A percentile compares a stretch with the other conserved stretches of the same genome.
phyloP scores from a whole-genome alignment of 2,888 invertebrate genomes.

The Drosophila barbarae region DNA sequence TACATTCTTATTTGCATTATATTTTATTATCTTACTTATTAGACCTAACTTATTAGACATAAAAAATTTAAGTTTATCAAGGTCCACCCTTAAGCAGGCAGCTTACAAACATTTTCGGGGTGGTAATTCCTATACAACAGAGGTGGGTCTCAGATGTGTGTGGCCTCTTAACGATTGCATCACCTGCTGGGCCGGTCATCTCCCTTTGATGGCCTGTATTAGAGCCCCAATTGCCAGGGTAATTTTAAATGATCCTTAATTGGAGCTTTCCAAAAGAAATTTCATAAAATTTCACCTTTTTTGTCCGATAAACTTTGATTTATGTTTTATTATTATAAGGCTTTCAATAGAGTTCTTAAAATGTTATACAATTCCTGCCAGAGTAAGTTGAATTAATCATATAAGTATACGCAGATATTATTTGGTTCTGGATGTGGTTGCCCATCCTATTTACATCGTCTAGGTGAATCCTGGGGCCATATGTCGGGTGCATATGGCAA shows the following conservation, averaged over 20 bases:
- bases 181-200: slow-evolving; percentile 67
- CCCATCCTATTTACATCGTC: slow-evolving; percentile 44
- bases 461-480: slow-evolving; percentile 33
- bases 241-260: slow-evolving; percentile 26
- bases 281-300: neutral
- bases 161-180: slow-evolving; percentile 23
- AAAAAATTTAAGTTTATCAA: neutral
- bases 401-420: slow-evolving; percentile 42
- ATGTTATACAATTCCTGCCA: slow-evolving; percentile 31
- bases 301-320: slow-evolving; percentile 39
- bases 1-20: neutral
- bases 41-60: too few relatives aligned
- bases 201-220: slow-evolving; percentile 31
- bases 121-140: slow-evolving; percentile 1
- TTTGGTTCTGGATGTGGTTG: slow-evolving; percentile 45
- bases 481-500: slow-evolving; percentile 44
- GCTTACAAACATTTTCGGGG: neutral
- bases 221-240: slow-evolving; percentile 18
- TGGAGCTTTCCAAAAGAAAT: neutral
- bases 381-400: slow-evolving; percentile 36
- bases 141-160: slow-evolving; percentile 6
- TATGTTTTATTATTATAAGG: slow-evolving; percentile 50
- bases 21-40: neutral
- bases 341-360: slow-evolving; percentile 34
- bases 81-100: slow-evolving; percentile 6